A percentile compares a stretch with the other conserved stretches of the same genome.
These are phyloP conservation scores for Parapsyche elsis DNA, from an alignment of 1,140 invertebrate genomes.

Conservation along the genomic window DNA sequence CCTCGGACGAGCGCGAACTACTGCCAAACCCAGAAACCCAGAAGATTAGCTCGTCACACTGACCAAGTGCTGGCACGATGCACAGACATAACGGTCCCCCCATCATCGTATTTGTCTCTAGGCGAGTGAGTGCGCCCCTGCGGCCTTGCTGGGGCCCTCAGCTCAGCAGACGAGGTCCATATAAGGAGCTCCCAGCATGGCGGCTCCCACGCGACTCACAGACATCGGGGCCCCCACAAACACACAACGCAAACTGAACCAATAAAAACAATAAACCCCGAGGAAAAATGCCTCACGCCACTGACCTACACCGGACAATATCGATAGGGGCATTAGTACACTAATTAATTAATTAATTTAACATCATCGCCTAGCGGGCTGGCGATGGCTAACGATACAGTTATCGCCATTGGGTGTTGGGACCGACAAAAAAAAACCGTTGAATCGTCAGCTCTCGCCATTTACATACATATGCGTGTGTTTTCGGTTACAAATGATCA, in stretches of 20 bases:
- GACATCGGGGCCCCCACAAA: not conserved
- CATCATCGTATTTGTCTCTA: not conserved
- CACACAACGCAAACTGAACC: not conserved
- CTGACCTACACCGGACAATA: no score
- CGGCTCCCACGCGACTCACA: slow-evolving; percentile 37
- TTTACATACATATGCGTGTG: no score
- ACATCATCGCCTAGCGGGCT: no score
- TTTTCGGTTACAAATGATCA: no score
- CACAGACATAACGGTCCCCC: not conserved
- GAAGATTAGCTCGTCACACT: not conserved
- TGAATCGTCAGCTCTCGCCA: no score
- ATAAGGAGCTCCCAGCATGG: slow-evolving; percentile 48
- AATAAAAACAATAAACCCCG: slow-evolving; percentile 14
- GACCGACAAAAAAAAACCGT: no score
- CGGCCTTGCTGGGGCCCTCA: slow-evolving; percentile 50
- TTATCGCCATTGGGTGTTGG: no score
- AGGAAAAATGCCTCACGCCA: not conserved
- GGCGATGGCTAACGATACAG: no score
- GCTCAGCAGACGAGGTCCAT: slow-evolving; percentile 44
- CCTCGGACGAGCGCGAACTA: no score
- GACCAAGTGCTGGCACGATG: not conserved
- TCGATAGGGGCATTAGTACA: no score
- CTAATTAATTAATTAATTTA: no score
- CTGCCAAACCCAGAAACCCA: not conserved
- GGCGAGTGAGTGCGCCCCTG: slow-evolving; percentile 34